These are phyloP conservation scores for Lateolabrax maculatus DNA, from an alignment of 2,797 vertebrate species.

Conservation along the genomic window DNA sequence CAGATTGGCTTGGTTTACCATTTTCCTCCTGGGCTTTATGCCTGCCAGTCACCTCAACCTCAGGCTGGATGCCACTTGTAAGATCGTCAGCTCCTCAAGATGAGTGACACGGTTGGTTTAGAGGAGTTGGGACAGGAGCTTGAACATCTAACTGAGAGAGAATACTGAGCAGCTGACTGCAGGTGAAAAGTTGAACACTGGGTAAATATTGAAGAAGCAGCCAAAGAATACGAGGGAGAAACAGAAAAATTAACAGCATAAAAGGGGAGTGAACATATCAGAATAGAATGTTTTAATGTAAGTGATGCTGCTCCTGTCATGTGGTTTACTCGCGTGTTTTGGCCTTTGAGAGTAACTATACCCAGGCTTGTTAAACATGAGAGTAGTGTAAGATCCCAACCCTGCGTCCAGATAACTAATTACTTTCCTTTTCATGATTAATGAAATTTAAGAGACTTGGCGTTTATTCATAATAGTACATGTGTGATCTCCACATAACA, in stretches of 20 bases:
- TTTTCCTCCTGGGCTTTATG: background rate
- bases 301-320: background rate
- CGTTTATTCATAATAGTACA: background rate
- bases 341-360: background rate
- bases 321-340: background rate
- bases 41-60: background rate
- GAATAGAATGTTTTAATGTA: too few relatives aligned
- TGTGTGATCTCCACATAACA: background rate
- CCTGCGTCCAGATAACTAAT: background rate
- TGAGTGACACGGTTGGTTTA: constrained; percentile 6
- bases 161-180: constrained; percentile 7
- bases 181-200: constrained; percentile 24
- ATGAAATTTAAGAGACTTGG: background rate
- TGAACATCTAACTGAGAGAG: constrained; percentile 6
- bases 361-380: background rate
- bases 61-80: background rate
- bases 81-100: background rate
- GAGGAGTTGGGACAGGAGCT: background rate
- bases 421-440: background rate
- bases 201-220: background rate
- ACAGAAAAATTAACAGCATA: background rate
- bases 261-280: background rate
- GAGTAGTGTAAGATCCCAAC: background rate
- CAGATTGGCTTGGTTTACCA: background rate
- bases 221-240: background rate